A percentile compares a stretch with the other conserved stretches of the same genome.
These are phyloP conservation scores for Podotricha telesiphe DNA, from an alignment of 2,888 invertebrate species.

Conservation along the genomic window DNA sequence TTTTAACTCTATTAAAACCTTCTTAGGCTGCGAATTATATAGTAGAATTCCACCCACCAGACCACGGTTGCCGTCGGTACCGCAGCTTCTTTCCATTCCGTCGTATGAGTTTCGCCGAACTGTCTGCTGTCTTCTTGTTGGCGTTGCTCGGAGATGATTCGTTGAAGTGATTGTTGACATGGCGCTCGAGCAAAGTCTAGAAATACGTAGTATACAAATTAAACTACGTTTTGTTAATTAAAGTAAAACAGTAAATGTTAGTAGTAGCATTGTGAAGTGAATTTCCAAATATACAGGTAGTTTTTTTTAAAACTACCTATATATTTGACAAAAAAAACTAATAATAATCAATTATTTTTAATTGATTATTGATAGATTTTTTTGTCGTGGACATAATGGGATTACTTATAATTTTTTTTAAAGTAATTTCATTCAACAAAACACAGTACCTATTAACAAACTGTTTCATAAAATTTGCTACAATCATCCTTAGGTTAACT, in stretches of 20 bases:
- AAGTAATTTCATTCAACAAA: background rate
- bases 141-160: slow-evolving; percentile 84
- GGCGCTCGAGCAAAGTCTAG: slow-evolving; percentile 92
- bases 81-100: slow-evolving; percentile 95
- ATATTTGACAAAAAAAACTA: too few species aligned
- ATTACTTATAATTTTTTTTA: too few species aligned
- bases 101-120: slow-evolving; percentile 89
- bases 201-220: slow-evolving; percentile 52
- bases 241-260: too few species aligned
- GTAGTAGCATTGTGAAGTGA: too few species aligned
- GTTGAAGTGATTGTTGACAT: slow-evolving; percentile 96
- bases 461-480: slow-evolving; percentile 22
- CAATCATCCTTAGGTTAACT: slow-evolving; percentile 45
- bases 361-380: too few species aligned
- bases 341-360: too few species aligned
- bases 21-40: too few species aligned
- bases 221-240: background rate
- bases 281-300: too few species aligned
- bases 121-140: slow-evolving; percentile 88
- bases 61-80: slow-evolving; percentile 94
- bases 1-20: too few species aligned
- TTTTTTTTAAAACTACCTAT: too few species aligned
- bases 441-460: background rate
- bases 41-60: slow-evolving; percentile 85
- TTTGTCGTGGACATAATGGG: too few species aligned